phyloP scores from a whole-genome alignment of 2,797 vertebrate species.

The Buphagus erythrorhynchus region DNA sequence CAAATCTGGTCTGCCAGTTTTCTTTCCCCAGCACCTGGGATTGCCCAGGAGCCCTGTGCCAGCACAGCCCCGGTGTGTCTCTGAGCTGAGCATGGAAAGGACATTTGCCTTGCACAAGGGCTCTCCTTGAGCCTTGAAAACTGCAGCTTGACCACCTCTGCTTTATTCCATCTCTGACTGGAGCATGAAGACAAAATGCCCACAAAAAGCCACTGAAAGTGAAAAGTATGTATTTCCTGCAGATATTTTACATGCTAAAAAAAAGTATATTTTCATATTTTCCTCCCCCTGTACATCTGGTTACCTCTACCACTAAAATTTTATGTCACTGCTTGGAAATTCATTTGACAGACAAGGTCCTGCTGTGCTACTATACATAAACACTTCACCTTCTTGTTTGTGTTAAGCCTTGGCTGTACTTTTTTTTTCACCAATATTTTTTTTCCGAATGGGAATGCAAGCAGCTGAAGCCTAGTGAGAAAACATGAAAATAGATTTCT shows the following conservation, averaged over 20 bases:
- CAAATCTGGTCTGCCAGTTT: not conserved
- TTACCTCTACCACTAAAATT: not conserved
- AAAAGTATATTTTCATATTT: not conserved
- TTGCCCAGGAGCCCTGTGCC: not conserved
- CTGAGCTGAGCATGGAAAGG: not conserved
- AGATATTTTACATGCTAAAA: not conserved
- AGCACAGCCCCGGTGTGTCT: fast-evolving
- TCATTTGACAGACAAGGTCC: slow-evolving; percentile 26
- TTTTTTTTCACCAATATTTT: not conserved
- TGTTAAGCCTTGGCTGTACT: not conserved
- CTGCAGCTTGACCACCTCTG: not conserved
- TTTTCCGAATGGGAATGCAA: slow-evolving; percentile 1
- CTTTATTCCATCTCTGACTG: not conserved
- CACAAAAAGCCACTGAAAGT: not conserved
- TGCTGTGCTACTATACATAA: slow-evolving; percentile 1
- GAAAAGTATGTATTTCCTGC: not conserved
- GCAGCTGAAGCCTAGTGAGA: slow-evolving; percentile 44
- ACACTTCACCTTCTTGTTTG: not conserved
- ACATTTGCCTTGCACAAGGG: not conserved
- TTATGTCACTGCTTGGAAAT: not conserved
- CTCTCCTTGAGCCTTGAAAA: not conserved
- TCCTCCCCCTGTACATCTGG: not conserved
- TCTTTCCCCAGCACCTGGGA: not conserved
- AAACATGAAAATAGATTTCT: slow-evolving; percentile 56
- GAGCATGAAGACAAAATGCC: not conserved